These are phyloP conservation scores for Falco punctatus DNA, from an alignment of 2,113 vertebrate genomes.

Conservation along the genomic window DNA sequence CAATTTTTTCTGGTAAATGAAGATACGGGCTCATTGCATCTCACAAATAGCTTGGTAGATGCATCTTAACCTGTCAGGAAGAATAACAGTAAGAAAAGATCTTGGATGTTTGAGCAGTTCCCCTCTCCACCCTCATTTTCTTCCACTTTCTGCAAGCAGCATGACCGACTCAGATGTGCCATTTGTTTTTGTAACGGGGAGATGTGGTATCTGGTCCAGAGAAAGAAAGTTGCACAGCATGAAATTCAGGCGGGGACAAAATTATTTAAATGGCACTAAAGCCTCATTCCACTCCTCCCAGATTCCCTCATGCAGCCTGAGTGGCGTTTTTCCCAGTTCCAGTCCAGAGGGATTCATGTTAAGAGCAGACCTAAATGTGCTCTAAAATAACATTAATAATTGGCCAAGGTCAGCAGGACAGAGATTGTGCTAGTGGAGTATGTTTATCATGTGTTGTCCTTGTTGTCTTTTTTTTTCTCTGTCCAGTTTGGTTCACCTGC, in stretches of 20 bases:
- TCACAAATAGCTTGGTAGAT: background rate
- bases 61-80: background rate
- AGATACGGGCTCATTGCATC: background rate
- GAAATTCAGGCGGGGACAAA: background rate
- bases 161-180: fast-evolving
- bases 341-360: background rate
- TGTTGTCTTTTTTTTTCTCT: background rate
- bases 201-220: background rate
- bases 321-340: background rate
- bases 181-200: background rate
- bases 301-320: background rate
- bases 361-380: background rate
- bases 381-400: conserved; percentile 18
- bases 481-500: background rate
- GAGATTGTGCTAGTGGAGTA: background rate
- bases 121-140: background rate
- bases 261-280: background rate
- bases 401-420: conserved; percentile 51
- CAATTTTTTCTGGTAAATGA: background rate
- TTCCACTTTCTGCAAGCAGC: background rate
- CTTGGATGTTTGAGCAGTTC: background rate
- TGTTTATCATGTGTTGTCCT: background rate
- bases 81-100: background rate
- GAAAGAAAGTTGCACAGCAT: background rate
- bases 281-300: background rate